These are phyloP conservation scores for Chaunax sp. DNA, from an alignment of 2,797 vertebrate genomes.

Conservation along the genomic window DNA sequence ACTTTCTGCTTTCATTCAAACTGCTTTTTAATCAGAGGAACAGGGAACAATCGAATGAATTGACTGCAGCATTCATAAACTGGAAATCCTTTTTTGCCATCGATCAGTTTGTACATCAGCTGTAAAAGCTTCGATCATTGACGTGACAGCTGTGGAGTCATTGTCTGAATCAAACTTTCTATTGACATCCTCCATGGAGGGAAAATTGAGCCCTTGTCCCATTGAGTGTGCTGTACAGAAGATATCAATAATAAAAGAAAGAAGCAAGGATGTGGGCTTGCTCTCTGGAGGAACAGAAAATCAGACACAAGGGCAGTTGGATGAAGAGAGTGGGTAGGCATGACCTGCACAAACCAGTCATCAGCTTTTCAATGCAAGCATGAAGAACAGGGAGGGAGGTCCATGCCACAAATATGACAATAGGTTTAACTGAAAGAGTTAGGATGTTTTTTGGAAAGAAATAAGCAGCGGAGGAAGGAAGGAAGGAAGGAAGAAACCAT, in stretches of 20 bases:
- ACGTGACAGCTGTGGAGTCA: constrained; percentile 36
- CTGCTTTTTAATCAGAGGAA: too few relatives aligned
- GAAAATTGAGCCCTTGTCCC: constrained; percentile 54
- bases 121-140: constrained; percentile 8
- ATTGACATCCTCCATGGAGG: constrained; percentile 50
- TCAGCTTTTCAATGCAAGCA: constrained; percentile 39
- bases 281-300: constrained; percentile 34
- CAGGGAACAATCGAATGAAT: too few relatives aligned
- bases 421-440: constrained; percentile 52
- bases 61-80: constrained; percentile 31
- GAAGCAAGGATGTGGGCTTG: constrained; percentile 17
- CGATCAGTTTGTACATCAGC: constrained; percentile 5
- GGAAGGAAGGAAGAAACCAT: constrained; percentile 59
- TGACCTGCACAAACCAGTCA: constrained; percentile 47
- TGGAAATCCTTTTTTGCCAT: constrained; percentile 46
- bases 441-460: constrained; percentile 43
- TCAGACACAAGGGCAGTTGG: constrained; percentile 38
- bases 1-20: too few relatives aligned
- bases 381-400: constrained; percentile 49
- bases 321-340: constrained; percentile 12
- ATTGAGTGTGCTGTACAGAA: constrained; percentile 42
- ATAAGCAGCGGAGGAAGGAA: constrained; percentile 51
- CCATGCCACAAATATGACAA: constrained; percentile 28
- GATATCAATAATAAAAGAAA: constrained; percentile 48
- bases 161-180: constrained; percentile 39